Base-by-base conservation (phyloP, 1,140 invertebrate genomes). In the Pectinophora gossypiella region DNA sequence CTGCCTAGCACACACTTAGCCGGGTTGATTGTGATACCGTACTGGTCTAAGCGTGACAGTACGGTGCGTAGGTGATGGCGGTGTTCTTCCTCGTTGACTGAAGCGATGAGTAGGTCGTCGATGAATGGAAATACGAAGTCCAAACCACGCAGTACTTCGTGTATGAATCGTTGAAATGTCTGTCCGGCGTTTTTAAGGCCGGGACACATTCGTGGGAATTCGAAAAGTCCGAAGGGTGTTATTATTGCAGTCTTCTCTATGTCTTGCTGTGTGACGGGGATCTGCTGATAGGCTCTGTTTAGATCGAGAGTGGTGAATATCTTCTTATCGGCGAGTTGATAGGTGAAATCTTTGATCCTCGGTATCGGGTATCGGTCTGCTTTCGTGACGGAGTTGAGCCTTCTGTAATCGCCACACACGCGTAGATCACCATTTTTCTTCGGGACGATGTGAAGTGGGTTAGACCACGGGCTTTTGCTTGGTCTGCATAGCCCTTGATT, bases 221-320 rank as follows among this genome's bases (percentile, higher is more conserved):
- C 16, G 15, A 40, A 40, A 13, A 40, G 36, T 40, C 36, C 36
- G 16, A 40, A 40, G 7, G 36, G 36, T 15, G 36, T 40, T 15
- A 40, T 18, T 15, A 40, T 15, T 15, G 27, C 27, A 12, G 27
- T 32, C n/a, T 32, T 32, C 0, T 62, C 44, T 12, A 61, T 56
- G 47, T 76, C 62, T 63, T 61, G 19, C 48, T 55, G 15, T 5
- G 51, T 61, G 2, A 89, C 46, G 0, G 64, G 59, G 21, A 90
- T 65, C 51, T 89, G 82, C 64, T 78, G 77, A 57, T 85, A 89
- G 20, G 42, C 42, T 15, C 18, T 19, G 9, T 48, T 48, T 5
- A 48, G 5, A 19, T 48, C 46, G 21, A 48, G 6, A 2, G 5
- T 23, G 16, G 46, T n/a, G 27, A 48, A 48, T 48, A 48, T 32